These are phyloP conservation scores for Chaetorhynchus papuensis DNA, from an alignment of 2,113 vertebrate genomes.

Conservation along the genomic window DNA sequence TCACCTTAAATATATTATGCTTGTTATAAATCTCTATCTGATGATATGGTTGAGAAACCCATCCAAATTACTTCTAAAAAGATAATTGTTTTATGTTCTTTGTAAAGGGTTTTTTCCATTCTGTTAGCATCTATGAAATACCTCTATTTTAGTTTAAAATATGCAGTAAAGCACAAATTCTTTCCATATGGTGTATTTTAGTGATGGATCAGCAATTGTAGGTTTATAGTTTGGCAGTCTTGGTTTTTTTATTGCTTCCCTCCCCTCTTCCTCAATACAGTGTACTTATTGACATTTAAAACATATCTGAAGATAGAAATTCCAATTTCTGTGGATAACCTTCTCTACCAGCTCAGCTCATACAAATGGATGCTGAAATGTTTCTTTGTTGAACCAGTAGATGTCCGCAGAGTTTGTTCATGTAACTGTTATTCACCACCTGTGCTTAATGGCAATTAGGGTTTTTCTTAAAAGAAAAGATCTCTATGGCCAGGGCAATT, in stretches of 20 bases:
- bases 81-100: neutral
- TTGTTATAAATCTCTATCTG: neutral
- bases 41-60: neutral
- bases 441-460: neutral
- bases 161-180: neutral
- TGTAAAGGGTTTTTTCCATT: neutral
- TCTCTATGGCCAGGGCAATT: neutral
- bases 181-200: neutral
- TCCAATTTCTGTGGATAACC: neutral
- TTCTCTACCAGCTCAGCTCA: neutral
- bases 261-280: neutral
- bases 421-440: neutral
- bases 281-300: neutral
- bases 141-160: neutral
- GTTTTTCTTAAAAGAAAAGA: neutral
- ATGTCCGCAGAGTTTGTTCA: neutral
- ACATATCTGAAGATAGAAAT: neutral
- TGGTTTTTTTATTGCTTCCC: neutral
- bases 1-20: fast-evolving
- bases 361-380: neutral
- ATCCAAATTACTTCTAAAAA: neutral
- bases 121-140: neutral
- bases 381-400: neutral
- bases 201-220: neutral
- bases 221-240: neutral